Base-by-base conservation (phyloP, 2,113 vertebrate species). In the Haplochromis burtoni region DNA sequence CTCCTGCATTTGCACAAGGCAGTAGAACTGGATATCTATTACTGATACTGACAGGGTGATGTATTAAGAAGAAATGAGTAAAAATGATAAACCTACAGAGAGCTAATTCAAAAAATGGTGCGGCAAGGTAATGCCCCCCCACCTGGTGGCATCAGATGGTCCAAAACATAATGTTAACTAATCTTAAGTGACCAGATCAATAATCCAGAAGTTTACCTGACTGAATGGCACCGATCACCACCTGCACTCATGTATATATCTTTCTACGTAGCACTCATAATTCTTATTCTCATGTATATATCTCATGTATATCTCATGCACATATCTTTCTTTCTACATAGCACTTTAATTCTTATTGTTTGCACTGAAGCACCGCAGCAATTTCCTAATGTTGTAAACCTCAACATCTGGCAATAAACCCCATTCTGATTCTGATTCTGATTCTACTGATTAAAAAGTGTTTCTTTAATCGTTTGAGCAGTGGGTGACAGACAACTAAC, bases 111-210 rank as follows among this genome's bases (percentile, higher is more conserved):
- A 54, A 54, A 54, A 2, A 53, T 53, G 51, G 19, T 53, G 51
- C 1, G 2, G 51, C 10, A 54, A 54, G 0, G 1, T 24, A 55
- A 13, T 24, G 0, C 5, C 1, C 10, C 4, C 6, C 49, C 8
- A n/a, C 19, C 19, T 7, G 11, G 11, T 55, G 53, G 21, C 53
- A 55, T 55, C 53, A 24, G 54, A 26, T 55, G 11, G 21, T 24
- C 21, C 54, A 55, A 55, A 55, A 3, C 21, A 26, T 55, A 55
- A 14, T 55, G 54, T 5, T 57, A 57, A 57, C 24, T 2, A 57
- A 57, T 57, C 54, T 0, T 8, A 57, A 55, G 24, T 57, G 54
- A 57, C 2, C 24, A 26, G 2, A 14, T 57, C 54, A 26, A 0
- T 57, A 57, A 57, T 26, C 24, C 24, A 57, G 12, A 14, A 26